Evolutionary conservation across 2,888 invertebrate species (phyloP), one percentile per base, ranked within the genome.

Genomic region (Himalopsyche anomala): DNA sequence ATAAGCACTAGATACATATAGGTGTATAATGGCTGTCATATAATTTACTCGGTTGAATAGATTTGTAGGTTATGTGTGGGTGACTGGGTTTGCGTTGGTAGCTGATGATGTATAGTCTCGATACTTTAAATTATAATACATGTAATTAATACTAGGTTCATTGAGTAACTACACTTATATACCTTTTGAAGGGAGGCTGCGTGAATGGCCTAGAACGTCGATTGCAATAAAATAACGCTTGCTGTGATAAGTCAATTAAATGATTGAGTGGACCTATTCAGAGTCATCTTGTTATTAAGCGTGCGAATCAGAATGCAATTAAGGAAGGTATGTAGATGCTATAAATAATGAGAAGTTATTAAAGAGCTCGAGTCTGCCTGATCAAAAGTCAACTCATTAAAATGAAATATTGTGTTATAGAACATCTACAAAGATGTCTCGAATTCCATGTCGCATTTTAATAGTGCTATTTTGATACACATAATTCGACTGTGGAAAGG

Each of bases 21-120:
- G 3, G 11, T n/a, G 36, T 80, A 11, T 80, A 80, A 80, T 80
- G 80, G 80, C 80, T 80, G 80, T 38, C 80, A 36, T 40, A 80
- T 42, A 42, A 40, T 80, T 80, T 40, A 80, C 42, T n/a, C 28
- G 80, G 42, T 36, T 42, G 40, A 80, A 80, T 80, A 80, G 80
- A 80, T 80, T 80, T 80, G 80, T 80, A 80, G 80, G 80, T 80
- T 80, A 80, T 80, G 80, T 80, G 80, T 80, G 80, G 80, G 80
- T 11, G 80, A 80, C 51, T 51, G 51, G 51, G 15, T n/a, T 40
- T 42, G 80, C 80, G 80, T 80, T 38, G 80, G 80, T 80, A 42
- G 80, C 40, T 80, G 40, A 9, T 40, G 80, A 62, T 62, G 28
- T 62, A 62, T 62, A 62, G 19, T 62, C 62, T 62, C 62, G 11